Percentiles rank a stretch among this genome's conserved stretches.
These are phyloP conservation scores for Melopsittacus undulatus DNA, from an alignment of 2,797 vertebrate species.

Conservation along the genomic window DNA sequence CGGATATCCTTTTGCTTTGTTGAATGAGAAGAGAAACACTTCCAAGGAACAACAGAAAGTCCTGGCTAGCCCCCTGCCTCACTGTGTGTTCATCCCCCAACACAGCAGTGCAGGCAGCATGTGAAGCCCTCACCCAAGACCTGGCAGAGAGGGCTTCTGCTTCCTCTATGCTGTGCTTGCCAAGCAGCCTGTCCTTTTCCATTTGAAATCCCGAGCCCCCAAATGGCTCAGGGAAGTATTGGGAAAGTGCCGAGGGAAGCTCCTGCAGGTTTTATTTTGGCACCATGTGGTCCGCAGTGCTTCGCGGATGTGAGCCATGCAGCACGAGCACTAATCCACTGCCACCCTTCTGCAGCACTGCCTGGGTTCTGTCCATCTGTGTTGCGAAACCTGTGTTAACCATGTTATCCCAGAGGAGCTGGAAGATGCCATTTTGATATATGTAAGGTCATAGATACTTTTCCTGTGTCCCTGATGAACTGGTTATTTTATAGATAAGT, in stretches of 20 bases:
- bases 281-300: neutral
- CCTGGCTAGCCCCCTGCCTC: neutral
- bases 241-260: neutral
- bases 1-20: neutral
- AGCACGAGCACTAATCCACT: neutral
- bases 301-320: neutral
- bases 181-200: slow-evolving; percentile 49
- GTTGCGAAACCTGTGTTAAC: neutral
- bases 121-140: neutral
- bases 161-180: neutral
- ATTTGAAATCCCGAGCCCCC: neutral
- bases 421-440: neutral
- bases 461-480: neutral
- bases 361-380: slow-evolving; percentile 34
- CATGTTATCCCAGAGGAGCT: fast-evolving
- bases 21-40: neutral
- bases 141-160: neutral
- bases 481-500: neutral
- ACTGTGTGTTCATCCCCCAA: neutral
- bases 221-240: neutral
- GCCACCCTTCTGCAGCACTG: neutral
- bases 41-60: neutral
- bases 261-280: slow-evolving; percentile 32
- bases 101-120: neutral
- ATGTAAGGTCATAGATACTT: neutral